Evolutionary conservation across 2,888 invertebrate genomes (phyloP), one percentile per base, ranked within the genome.

Genomic region (Cancer borealis): DNA sequence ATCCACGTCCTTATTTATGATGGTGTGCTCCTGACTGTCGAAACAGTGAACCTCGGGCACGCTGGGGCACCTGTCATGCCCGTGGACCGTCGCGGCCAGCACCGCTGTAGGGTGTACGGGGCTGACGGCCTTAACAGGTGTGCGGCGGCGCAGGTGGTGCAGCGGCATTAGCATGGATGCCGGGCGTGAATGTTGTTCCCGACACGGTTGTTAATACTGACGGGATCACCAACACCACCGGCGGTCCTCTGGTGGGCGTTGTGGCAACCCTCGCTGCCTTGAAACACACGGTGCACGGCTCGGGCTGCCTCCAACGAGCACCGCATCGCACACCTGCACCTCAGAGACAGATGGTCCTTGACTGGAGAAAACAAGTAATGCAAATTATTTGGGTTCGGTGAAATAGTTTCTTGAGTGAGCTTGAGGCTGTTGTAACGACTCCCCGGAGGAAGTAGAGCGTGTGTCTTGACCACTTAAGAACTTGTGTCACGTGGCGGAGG

Each of bases 351-450:
- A 66, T 66, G 66, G 66, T 66, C 66, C n/a, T 66, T 66, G 21
- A 21, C 66, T 66, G 6, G n/a, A 66, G 66, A 66, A 66, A 66
- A 66, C 66, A n/a, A 66, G 66, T 66, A 21, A 66, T 66, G 66
- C 66, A 66, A 66, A 66, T 66, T 66, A n/a, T 66, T 66, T 21
- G 66, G 66, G n/a, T 66, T 66, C 66, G 66, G n/a, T 66, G 66
- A 66, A 66, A 66, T 66, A n/a, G n/a, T 21, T 66, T 66, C 66
- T n/a, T n/a, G 21, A 66, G 4, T n/a, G 6, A 66, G n/a, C 66
- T 66, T 66, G 66, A 66, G 66, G 66, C 66, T 66, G n/a, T 66
- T 66, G 66, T 66, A 66, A 66, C n/a, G 39, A n/a, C n/a, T 66
- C 66, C n/a, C 66, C 66, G 66, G n/a, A 21, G 66, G 66, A 66